A percentile compares a stretch with the other conserved stretches of the same genome.
Evolutionary conservation across 2,888 invertebrate genomes (phyloP).

Genomic region (Agriopis aurantiaria): DNA sequence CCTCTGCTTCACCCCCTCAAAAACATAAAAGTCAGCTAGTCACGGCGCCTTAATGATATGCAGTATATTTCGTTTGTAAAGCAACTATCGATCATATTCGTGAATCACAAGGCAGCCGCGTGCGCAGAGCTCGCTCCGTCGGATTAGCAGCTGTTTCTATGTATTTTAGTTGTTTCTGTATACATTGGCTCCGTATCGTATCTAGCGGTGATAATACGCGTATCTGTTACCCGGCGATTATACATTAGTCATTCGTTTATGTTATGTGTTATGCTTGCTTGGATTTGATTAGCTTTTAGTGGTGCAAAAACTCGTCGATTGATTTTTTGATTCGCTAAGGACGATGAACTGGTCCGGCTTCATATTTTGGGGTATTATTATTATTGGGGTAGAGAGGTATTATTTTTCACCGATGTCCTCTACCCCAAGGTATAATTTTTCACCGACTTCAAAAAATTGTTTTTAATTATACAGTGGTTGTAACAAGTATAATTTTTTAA

Average conservation of each 20-base stretch:
- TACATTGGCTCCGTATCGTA: conserved; percentile 7
- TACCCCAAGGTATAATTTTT: too few relatives aligned
- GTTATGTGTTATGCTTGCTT: conserved; percentile 13
- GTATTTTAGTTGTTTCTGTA: conserved; percentile 14
- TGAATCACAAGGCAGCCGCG: conserved; percentile 20
- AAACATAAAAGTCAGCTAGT: too few relatives aligned
- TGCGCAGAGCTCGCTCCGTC: conserved; percentile 12
- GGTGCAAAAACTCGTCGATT: conserved; percentile 15
- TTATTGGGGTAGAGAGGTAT: too few relatives aligned
- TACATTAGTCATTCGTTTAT: conserved; percentile 29
- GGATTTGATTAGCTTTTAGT: conserved; percentile 8
- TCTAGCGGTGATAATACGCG: conserved; percentile 16
- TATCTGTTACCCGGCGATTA: conserved; percentile 30
- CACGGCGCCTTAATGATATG: too few relatives aligned
- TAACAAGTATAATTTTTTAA: too few relatives aligned
- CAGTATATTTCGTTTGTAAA: conserved; percentile 5
- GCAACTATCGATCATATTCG: conserved; percentile 10
- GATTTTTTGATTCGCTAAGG: conserved; percentile 14
- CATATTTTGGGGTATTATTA: not conserved
- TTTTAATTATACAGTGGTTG: too few relatives aligned
- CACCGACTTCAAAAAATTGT: too few relatives aligned
- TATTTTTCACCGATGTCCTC: too few relatives aligned
- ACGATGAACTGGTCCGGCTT: conserved; percentile 3
- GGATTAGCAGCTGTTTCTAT: conserved; percentile 28
- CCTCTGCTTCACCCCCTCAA: too few relatives aligned